These are phyloP conservation scores for Therioaphis trifolii DNA, from an alignment of 2,888 invertebrate species.

Conservation along the genomic window DNA sequence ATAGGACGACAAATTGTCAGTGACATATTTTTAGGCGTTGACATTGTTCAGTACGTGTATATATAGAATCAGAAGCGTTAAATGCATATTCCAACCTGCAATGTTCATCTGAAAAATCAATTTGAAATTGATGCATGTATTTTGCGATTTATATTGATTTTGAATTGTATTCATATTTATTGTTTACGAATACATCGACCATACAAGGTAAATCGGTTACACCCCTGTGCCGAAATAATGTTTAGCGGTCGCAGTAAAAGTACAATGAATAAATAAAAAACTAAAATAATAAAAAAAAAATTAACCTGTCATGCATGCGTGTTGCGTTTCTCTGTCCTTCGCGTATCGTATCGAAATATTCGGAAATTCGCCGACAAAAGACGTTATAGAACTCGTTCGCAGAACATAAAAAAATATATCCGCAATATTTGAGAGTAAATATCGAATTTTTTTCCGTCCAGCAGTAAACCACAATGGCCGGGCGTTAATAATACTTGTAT, in stretches of 20 bases:
- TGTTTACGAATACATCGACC: too few relatives aligned
- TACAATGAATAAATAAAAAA: background rate
- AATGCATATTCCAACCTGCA: too few relatives aligned
- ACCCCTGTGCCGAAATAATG: background rate
- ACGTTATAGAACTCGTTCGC: conserved; percentile 49
- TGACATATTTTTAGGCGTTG: background rate
- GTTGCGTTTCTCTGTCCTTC: background rate
- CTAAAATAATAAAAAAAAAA: background rate
- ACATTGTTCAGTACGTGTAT: too few relatives aligned
- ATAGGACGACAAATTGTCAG: background rate
- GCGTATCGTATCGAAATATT: conserved; percentile 40
- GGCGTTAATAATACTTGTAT: conserved; percentile 62
- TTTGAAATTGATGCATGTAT: too few relatives aligned
- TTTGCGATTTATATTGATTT: too few relatives aligned
- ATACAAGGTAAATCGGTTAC: too few relatives aligned
- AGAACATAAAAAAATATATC: conserved; percentile 57
- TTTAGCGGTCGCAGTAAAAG: background rate
- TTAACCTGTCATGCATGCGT: conserved; percentile 7
- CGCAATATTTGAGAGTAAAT: conserved; percentile 55
- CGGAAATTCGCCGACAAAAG: conserved; percentile 57
- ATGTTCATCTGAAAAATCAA: too few relatives aligned
- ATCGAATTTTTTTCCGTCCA: conserved; percentile 21
- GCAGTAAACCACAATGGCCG: conserved; percentile 58
- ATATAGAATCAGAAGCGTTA: too few relatives aligned
- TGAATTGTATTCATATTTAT: background rate